Percentiles rank a stretch among this genome's conserved stretches.
Evolutionary conservation across 53 echinoderm and acorn worm species (phyloP).

Genomic region (Glandiceps talaboti): DNA sequence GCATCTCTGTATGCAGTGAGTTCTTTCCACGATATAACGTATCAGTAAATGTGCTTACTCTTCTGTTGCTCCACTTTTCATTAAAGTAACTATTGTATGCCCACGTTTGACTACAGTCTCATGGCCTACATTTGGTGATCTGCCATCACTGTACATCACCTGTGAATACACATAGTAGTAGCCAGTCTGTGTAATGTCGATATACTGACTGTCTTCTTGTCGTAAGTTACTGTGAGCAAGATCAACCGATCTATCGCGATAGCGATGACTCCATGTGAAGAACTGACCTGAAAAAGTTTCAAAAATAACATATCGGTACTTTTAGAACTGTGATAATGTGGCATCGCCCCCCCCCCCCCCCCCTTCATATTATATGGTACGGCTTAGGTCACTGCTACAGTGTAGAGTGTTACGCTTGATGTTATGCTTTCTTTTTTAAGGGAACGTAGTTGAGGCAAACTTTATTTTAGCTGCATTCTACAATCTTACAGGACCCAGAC

Average conservation of each 20-base stretch:
- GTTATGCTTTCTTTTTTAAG: no score
- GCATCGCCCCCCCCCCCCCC: no score
- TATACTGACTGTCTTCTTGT: neutral
- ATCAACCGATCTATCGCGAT: neutral
- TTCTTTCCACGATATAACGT: no score
- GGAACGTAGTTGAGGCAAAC: no score
- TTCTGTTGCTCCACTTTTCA: neutral
- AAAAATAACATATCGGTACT: no score
- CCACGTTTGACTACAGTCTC: neutral
- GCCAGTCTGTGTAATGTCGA: neutral
- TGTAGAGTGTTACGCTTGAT: no score
- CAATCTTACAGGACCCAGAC: no score
- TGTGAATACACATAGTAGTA: neutral
- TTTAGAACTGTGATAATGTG: no score
- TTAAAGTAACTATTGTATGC: neutral
- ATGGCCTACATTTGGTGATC: neutral
- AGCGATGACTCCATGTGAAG: neutral
- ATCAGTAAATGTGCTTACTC: neutral
- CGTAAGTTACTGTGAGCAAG: neutral
- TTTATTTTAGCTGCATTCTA: no score
- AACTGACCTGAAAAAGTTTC: neutral
- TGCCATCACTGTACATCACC: neutral
- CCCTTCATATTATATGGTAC: no score
- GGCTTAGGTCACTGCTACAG: no score
- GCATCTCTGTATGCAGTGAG: no score